phyloP scores from a whole-genome alignment of 2,888 invertebrate genomes.

The Hermaeophaga mercurialis region DNA sequence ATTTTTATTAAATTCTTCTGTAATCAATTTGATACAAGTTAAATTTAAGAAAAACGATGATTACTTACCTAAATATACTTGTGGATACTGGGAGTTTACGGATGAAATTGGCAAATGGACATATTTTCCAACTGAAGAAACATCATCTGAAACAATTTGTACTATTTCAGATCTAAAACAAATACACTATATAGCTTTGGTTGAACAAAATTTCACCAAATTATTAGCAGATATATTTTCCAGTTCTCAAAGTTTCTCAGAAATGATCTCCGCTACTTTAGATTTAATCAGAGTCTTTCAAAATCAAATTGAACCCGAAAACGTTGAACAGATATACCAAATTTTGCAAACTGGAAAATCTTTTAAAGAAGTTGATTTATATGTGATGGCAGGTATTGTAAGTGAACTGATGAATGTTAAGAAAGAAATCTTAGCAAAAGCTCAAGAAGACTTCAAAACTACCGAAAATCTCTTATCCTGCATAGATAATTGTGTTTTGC shows the following conservation, averaged over 20 bases:
- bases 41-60: background rate
- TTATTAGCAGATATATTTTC: conserved; percentile 9
- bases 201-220: conserved; percentile 2
- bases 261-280: background rate
- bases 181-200: conserved; percentile 6
- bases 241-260: background rate
- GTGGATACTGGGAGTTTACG: background rate
- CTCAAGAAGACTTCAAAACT: conserved; percentile 35
- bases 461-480: conserved; percentile 38
- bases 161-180: background rate
- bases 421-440: conserved; percentile 31
- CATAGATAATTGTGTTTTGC: conserved; percentile 25
- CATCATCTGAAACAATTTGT: background rate
- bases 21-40: background rate
- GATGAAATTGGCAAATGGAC: background rate
- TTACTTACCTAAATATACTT: background rate
- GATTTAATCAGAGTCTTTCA: background rate
- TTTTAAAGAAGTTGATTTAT: conserved; percentile 43
- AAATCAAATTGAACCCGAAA: conserved; percentile 14
- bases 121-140: background rate
- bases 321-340: conserved; percentile 39
- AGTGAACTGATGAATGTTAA: conserved; percentile 53
- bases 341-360: conserved; percentile 30
- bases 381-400: conserved; percentile 56
- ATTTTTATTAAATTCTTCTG: background rate